Conservation (phyloP, 2,113 vertebrate genomes). For the Plecturocebus donacophilus region DNA sequence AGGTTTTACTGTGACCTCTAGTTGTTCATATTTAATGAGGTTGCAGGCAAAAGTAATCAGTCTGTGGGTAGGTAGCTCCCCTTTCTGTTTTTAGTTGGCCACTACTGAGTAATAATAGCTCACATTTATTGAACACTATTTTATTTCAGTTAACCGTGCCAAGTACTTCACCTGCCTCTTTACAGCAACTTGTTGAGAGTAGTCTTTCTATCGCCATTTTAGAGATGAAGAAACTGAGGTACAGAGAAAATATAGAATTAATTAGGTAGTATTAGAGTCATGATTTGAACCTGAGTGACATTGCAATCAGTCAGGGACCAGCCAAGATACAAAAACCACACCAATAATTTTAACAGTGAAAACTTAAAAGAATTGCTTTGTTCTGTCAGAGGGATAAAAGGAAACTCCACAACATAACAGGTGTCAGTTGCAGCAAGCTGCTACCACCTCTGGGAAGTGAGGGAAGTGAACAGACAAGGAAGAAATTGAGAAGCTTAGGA, state of each 20-base stretch:
- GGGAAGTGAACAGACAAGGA: background rate
- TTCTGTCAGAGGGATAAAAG: background rate
- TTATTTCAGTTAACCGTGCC: constrained; percentile 24
- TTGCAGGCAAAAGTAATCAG: background rate
- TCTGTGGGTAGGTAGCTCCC: background rate
- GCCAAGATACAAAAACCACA: background rate
- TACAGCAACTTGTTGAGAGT: constrained; percentile 6
- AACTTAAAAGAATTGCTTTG: background rate
- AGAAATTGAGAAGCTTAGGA: background rate
- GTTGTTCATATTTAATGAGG: background rate
- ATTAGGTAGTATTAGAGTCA: background rate
- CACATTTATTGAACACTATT: constrained; percentile 11
- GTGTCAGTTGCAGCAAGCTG: background rate
- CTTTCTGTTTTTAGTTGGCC: constrained; percentile 23
- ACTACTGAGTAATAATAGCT: constrained; percentile 16
- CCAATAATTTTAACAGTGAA: constrained; percentile 3
- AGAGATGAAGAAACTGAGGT: background rate
- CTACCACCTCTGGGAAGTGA: background rate
- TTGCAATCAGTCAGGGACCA: background rate
- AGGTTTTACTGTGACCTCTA: background rate
- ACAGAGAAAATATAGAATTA: constrained; percentile 1
- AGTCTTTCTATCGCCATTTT: background rate
- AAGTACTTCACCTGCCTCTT: background rate
- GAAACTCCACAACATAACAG: background rate
- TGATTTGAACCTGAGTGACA: background rate